Percentiles rank a stretch among this genome's conserved stretches.
These are phyloP conservation scores for Pristis pectinata DNA, from an alignment of 2,797 vertebrate genomes.

Conservation along the genomic window DNA sequence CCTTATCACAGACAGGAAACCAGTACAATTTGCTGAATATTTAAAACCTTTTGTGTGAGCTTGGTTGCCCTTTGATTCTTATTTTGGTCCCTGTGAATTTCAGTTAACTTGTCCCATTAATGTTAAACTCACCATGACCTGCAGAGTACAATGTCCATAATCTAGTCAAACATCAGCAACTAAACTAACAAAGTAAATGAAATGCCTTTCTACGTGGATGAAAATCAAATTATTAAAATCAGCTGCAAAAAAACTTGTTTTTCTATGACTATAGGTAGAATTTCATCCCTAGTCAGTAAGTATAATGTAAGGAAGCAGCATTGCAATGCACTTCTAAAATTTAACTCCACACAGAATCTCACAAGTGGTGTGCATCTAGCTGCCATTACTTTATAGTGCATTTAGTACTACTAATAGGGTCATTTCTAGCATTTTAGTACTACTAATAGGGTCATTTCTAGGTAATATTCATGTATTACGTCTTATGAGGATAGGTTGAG, in stretches of 20 bases:
- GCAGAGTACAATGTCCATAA: background rate
- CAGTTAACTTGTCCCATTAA: background rate
- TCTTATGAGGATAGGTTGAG: no score
- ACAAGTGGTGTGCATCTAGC: no score
- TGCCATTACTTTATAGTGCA: no score
- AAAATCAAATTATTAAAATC: background rate
- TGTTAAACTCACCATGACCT: background rate
- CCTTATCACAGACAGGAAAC: background rate
- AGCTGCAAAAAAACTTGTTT: background rate
- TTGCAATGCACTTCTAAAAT: background rate
- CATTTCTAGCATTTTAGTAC: no score
- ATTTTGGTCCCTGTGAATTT: background rate
- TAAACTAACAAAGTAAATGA: constrained; percentile 18
- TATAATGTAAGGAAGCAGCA: background rate
- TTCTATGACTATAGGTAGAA: background rate
- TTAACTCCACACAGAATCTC: no score
- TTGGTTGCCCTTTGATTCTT: background rate
- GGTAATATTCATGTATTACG: no score
- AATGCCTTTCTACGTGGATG: background rate
- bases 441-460: no score
- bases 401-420: no score
- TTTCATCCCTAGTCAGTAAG: no score
- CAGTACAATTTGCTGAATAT: background rate
- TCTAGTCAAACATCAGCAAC: background rate
- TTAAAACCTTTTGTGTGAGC: background rate